Percentiles rank a stretch among this genome's conserved stretches.
phyloP scores from a whole-genome alignment of 2,797 vertebrate genomes.

The Alouatta caraya region DNA sequence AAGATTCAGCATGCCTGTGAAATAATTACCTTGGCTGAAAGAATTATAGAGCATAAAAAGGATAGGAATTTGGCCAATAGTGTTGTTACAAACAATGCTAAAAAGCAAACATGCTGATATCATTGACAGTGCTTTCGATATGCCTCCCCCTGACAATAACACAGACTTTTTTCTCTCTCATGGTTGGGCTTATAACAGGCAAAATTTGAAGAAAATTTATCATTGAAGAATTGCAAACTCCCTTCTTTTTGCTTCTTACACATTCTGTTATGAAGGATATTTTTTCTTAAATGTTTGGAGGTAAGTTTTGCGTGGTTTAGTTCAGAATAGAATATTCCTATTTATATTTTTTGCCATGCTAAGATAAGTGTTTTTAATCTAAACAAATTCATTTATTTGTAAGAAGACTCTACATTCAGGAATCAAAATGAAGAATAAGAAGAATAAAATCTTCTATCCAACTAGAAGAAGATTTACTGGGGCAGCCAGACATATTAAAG shows the following conservation, averaged over 20 bases:
- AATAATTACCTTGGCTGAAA: not conserved
- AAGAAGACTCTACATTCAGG: not conserved
- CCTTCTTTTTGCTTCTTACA: not conserved
- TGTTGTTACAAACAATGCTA: not conserved
- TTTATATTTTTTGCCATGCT: conserved; percentile 31
- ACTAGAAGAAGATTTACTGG: conserved; percentile 32
- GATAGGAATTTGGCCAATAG: not conserved
- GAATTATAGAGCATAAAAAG: not conserved
- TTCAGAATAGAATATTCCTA: conserved; percentile 5
- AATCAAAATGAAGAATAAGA: conserved; percentile 36
- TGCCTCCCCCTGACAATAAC: not conserved
- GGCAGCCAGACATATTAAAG: conserved; percentile 13
- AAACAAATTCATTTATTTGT: conserved; percentile 27
- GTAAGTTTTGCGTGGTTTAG: conserved; percentile 48
- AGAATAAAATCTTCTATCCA: not conserved
- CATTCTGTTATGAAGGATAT: not conserved
- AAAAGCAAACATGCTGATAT: not conserved
- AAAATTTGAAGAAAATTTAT: conserved; percentile 28
- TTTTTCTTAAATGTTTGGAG: conserved; percentile 24
- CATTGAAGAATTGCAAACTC: not conserved
- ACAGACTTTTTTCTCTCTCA: not conserved
- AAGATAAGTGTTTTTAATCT: conserved; percentile 51
- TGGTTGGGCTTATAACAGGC: not conserved
- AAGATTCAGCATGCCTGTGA: not conserved
- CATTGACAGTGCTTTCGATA: not conserved